Evolutionary conservation across 1,140 invertebrate genomes (phyloP).

Genomic region (Musca domestica): DNA sequence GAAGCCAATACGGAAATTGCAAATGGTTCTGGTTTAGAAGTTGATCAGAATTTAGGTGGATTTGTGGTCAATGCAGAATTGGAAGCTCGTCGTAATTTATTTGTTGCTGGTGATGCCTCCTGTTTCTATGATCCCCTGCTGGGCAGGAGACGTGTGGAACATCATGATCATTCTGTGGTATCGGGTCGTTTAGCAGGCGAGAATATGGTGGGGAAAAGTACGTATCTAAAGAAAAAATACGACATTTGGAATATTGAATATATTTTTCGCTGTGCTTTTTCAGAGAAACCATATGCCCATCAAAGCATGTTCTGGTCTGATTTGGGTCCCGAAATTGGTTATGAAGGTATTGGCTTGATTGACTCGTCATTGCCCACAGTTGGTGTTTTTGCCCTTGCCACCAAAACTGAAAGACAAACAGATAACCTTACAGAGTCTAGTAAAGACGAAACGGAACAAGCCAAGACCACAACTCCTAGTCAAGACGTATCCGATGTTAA

Average conservation of each 20-base stretch:
- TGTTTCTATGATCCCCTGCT: constrained; percentile 87
- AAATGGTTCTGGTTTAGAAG: constrained; percentile 72
- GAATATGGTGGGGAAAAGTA: constrained; percentile 87
- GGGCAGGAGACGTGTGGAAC: constrained; percentile 82
- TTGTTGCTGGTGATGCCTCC: constrained; percentile 91
- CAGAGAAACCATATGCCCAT: constrained; percentile 78
- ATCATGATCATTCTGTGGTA: constrained; percentile 93
- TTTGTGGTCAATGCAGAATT: constrained; percentile 91
- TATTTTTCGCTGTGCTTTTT: constrained; percentile 20
- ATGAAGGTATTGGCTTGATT: constrained; percentile 91
- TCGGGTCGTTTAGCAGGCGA: constrained; percentile 90
- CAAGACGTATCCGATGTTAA: constrained; percentile 18
- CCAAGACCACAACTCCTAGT: constrained; percentile 1
- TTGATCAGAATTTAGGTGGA: constrained; percentile 77
- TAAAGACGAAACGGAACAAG: constrained; percentile 2
- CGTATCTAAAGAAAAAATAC: not conserved
- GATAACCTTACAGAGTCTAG: constrained; percentile 27
- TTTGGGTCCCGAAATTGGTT: constrained; percentile 87
- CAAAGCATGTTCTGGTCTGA: constrained; percentile 97
- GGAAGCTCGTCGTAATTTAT: constrained; percentile 81
- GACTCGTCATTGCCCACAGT: constrained; percentile 85
- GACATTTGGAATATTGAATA: too few species aligned
- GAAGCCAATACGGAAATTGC: constrained; percentile 82
- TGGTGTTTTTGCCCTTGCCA: constrained; percentile 76
- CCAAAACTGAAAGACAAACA: constrained; percentile 7